Conservation (phyloP, 2,113 vertebrate species). For the Egretta garzetta region DNA sequence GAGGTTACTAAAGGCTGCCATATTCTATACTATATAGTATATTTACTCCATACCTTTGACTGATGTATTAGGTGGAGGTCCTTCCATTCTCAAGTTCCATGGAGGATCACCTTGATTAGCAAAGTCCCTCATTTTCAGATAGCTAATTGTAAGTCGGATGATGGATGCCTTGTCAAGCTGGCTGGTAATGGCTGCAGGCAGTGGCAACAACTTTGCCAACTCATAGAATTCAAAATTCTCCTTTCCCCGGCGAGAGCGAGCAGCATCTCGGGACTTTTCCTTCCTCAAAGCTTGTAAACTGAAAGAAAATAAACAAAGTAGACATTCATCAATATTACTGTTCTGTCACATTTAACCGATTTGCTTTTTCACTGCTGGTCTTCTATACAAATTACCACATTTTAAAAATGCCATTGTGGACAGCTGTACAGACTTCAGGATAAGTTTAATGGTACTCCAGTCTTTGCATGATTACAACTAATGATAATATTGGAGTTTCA, state of each 20-base stretch:
- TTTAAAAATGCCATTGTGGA: neutral
- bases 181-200: constrained; percentile 97
- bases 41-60: constrained; percentile 90
- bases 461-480: neutral
- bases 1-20: constrained; percentile 47
- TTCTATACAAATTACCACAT: neutral
- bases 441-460: neutral
- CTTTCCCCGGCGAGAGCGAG: constrained; percentile 95
- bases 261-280: constrained; percentile 97
- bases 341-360: neutral
- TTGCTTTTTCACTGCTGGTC: neutral
- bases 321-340: constrained; percentile 12
- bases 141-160: constrained; percentile 98
- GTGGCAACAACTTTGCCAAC: constrained; percentile 96
- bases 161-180: constrained; percentile 99
- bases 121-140: constrained; percentile 99
- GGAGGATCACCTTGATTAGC: constrained; percentile 98
- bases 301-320: constrained; percentile 44
- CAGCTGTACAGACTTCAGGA: neutral
- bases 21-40: constrained; percentile 4
- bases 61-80: constrained; percentile 97
- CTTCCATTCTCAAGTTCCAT: constrained; percentile 96
- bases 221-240: constrained; percentile 99
- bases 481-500: neutral
- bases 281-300: constrained; percentile 99